These are phyloP conservation scores for Takifugu bimaculatus DNA, from an alignment of 2,113 vertebrate species.

Conservation along the genomic window DNA sequence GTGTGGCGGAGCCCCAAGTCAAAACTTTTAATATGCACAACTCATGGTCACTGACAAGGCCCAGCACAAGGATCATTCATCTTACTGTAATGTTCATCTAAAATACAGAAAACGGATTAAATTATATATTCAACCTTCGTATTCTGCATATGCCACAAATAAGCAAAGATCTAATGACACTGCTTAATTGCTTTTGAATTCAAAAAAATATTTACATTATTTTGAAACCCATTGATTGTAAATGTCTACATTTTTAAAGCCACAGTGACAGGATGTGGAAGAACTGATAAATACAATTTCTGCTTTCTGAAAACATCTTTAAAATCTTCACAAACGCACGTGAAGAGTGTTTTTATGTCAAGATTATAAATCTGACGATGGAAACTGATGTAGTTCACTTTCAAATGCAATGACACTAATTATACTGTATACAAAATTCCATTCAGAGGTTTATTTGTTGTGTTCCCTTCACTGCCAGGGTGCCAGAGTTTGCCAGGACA, in stretches of 20 bases:
- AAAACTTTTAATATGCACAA: constrained; percentile 77
- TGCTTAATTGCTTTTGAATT: constrained; percentile 28
- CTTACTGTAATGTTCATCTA: neutral
- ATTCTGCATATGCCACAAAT: neutral
- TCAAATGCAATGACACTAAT: constrained; percentile 53
- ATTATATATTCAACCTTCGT: neutral
- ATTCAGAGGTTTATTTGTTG: constrained; percentile 47
- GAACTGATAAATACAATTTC: constrained; percentile 1
- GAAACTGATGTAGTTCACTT: constrained; percentile 46
- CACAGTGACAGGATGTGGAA: too few species aligned
- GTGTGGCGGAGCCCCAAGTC: constrained; percentile 59
- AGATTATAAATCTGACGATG: constrained; percentile 22
- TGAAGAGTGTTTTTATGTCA: constrained; percentile 11
- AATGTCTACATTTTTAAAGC: too few species aligned
- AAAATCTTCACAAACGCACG: too few species aligned
- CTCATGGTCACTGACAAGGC: constrained; percentile 54
- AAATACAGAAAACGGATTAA: constrained; percentile 1
- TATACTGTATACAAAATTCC: constrained; percentile 22
- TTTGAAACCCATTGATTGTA: too few species aligned
- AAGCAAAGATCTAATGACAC: constrained; percentile 3
- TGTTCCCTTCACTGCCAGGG: constrained; percentile 29
- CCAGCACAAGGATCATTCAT: constrained; percentile 43
- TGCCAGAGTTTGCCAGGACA: constrained; percentile 54
- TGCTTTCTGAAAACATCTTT: constrained; percentile 20
- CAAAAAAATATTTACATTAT: too few species aligned